A percentile compares a stretch with the other conserved stretches of the same genome.
These are phyloP conservation scores for Lasius platythorax DNA, from an alignment of 2,888 invertebrate species.

Conservation along the genomic window DNA sequence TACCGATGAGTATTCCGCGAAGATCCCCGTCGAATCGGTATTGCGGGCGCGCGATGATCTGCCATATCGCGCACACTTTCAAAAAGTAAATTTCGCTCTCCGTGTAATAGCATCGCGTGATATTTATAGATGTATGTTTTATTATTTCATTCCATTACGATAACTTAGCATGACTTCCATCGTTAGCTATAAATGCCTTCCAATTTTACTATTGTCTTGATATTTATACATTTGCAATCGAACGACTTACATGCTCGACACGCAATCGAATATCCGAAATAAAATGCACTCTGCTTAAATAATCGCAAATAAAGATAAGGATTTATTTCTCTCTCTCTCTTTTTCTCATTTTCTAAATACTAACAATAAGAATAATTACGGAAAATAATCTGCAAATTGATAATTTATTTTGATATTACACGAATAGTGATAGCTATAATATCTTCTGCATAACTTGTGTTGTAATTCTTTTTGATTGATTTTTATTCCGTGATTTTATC, in stretches of 20 bases:
- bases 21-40: neutral
- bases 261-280: neutral
- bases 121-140: neutral
- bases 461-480: neutral
- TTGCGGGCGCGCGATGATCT: constrained; percentile 4
- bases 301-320: neutral
- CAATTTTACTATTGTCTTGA: neutral
- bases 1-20: constrained; percentile 21
- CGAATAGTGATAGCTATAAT: neutral
- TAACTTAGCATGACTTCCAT: constrained; percentile 12
- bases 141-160: constrained; percentile 15
- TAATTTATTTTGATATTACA: constrained; percentile 13
- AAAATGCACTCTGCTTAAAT: neutral
- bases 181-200: constrained; percentile 4
- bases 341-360: neutral
- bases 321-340: neutral
- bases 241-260: neutral
- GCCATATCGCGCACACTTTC: neutral
- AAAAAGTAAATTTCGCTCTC: constrained; percentile 17
- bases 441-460: neutral
- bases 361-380: neutral
- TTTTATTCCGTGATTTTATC: neutral
- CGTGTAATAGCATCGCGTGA: constrained; percentile 21
- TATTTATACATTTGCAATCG: neutral
- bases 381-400: neutral